Percentiles rank a stretch among this genome's conserved stretches.
phyloP scores from a whole-genome alignment of 2,113 vertebrate species.

The Tetrax tetrax region DNA sequence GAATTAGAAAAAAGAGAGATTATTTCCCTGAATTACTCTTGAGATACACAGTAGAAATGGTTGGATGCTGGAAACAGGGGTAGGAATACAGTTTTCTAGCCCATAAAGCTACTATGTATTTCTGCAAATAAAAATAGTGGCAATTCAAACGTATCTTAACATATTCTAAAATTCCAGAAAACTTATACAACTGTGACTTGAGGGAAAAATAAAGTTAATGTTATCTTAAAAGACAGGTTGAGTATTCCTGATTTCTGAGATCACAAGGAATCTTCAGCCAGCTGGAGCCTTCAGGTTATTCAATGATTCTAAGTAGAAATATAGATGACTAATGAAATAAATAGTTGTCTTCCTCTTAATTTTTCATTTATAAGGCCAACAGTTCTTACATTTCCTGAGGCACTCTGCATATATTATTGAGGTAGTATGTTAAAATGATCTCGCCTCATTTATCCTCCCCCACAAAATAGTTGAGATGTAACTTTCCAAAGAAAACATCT shows the following conservation, averaged over 20 bases:
- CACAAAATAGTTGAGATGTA: slow-evolving; percentile 53
- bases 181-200: slow-evolving; percentile 1
- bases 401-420: slow-evolving; percentile 52
- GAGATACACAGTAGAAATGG: background rate
- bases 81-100: background rate
- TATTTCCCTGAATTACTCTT: background rate
- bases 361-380: slow-evolving; percentile 24
- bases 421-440: slow-evolving; percentile 63
- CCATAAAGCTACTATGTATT: background rate
- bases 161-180: slow-evolving; percentile 22
- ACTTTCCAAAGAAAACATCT: slow-evolving; percentile 59
- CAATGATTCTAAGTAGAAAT: slow-evolving; percentile 15
- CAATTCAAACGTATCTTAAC: background rate
- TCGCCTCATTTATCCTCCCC: slow-evolving; percentile 63
- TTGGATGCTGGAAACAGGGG: background rate
- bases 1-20: background rate
- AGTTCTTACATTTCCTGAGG: slow-evolving; percentile 53
- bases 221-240: slow-evolving; percentile 15
- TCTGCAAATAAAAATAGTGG: background rate
- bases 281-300: slow-evolving; percentile 59
- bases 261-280: slow-evolving; percentile 43
- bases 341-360: slow-evolving; percentile 66
- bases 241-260: slow-evolving; percentile 61
- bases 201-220: slow-evolving; percentile 2
- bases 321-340: slow-evolving; percentile 60